Evolutionary conservation across 2,113 vertebrate genomes (phyloP).

Genomic region (Leptobrachium leishanense): DNA sequence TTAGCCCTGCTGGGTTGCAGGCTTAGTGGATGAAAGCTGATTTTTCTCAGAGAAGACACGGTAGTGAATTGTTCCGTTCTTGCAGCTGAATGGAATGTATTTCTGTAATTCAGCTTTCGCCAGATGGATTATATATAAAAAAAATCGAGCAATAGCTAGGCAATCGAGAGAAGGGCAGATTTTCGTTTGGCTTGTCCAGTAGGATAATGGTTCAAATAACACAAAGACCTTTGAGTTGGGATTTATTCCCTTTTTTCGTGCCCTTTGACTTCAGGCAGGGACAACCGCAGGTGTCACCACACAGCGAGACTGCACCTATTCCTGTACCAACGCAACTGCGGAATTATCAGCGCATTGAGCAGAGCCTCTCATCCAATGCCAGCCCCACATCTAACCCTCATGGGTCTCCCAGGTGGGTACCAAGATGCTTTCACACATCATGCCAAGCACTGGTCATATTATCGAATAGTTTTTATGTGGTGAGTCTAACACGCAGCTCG

Average conservation of each 20-base stretch:
- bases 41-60: slow-evolving; percentile 16
- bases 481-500: not conserved
- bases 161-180: not conserved
- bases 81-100: not conserved
- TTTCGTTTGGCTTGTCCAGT: not conserved
- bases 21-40: slow-evolving; percentile 13
- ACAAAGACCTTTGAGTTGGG: slow-evolving; percentile 22
- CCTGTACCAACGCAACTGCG: slow-evolving; percentile 93
- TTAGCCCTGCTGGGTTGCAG: slow-evolving; percentile 34
- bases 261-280: slow-evolving; percentile 70
- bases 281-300: slow-evolving; percentile 80
- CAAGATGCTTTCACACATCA: not conserved
- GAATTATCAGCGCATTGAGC: slow-evolving; percentile 96
- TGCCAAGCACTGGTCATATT: not conserved
- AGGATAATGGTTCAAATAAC: slow-evolving; percentile 35
- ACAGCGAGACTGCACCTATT: slow-evolving; percentile 87
- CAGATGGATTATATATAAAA: no score
- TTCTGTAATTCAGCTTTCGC: not conserved
- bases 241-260: slow-evolving; percentile 52
- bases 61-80: not conserved
- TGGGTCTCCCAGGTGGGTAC: slow-evolving; percentile 85
- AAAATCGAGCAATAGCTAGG: not conserved
- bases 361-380: slow-evolving; percentile 86
- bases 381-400: slow-evolving; percentile 75
- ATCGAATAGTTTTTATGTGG: not conserved